phyloP scores from a whole-genome alignment of 2,797 vertebrate species.

The Silurus lanzhouensis region DNA sequence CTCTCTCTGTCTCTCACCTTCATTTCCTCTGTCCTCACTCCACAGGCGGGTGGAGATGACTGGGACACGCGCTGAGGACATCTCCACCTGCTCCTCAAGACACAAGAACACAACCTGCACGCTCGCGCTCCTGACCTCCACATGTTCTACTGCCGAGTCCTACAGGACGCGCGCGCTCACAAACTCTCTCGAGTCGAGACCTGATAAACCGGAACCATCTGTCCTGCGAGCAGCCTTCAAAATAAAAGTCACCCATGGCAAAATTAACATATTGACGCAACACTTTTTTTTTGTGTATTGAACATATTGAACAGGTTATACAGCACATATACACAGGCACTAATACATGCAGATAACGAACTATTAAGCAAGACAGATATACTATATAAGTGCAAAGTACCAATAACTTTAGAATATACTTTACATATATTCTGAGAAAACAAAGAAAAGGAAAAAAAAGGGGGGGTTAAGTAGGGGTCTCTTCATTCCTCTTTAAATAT shows the following conservation, averaged over 20 bases:
- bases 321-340: no score
- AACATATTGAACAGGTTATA: no score
- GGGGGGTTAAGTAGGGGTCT: no score
- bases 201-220: neutral
- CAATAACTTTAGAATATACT: no score
- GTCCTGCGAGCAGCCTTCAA: neutral
- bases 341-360: no score
- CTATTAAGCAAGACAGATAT: no score
- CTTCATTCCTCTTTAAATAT: no score
- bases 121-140: constrained; percentile 43
- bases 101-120: constrained; percentile 24
- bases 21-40: constrained; percentile 4
- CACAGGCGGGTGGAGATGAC: neutral
- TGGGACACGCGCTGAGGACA: neutral
- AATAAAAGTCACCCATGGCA: neutral
- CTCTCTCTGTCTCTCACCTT: constrained; percentile 23
- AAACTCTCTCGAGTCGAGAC: neutral
- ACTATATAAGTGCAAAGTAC: no score
- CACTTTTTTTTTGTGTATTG: no score
- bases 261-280: no score
- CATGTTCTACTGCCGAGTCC: constrained; percentile 28
- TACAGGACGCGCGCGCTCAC: neutral
- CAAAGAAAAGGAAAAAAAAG: no score
- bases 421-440: no score
- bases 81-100: constrained; percentile 26